A percentile compares a stretch with the other conserved stretches of the same genome.
Evolutionary conservation across 2,113 vertebrate genomes (phyloP).

Genomic region (Ctenodactylus gundi): DNA sequence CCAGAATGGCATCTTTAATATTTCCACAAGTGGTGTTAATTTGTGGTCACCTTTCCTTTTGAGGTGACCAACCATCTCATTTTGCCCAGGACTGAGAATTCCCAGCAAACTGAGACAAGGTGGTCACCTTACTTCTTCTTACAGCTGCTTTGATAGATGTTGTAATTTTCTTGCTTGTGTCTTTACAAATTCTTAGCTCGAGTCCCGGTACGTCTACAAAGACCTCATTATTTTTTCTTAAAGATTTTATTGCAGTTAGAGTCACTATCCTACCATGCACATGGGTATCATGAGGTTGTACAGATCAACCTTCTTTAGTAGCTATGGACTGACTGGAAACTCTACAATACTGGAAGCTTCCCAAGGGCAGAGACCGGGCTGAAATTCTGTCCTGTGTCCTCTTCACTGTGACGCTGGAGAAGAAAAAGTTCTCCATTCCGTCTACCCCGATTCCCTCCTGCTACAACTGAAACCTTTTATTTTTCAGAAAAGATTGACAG

Average conservation of each 20-base stretch:
- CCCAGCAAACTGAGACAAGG: neutral
- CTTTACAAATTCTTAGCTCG: neutral
- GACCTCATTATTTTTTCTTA: neutral
- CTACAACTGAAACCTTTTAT: neutral
- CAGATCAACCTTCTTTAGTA: neutral
- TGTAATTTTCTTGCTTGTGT: constrained; percentile 10
- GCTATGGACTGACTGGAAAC: neutral
- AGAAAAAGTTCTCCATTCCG: neutral
- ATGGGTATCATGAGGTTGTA: neutral
- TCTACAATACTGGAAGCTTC: neutral
- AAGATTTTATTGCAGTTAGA: neutral
- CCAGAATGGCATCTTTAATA: neutral
- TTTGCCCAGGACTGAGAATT: neutral
- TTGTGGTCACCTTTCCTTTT: neutral
- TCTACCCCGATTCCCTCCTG: neutral
- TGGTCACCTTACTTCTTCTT: neutral
- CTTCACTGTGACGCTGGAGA: neutral
- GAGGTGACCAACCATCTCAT: neutral
- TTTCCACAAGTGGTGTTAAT: neutral
- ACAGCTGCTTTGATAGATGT: neutral
- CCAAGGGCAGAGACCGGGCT: neutral
- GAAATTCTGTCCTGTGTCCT: neutral
- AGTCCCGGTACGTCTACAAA: neutral
- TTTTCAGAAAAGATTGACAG: neutral
- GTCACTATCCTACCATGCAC: neutral